Evolutionary conservation across 92 coral and sea anemone species (phyloP), one percentile per base, ranked within the genome.

Genomic region (Porites divaricata): DNA sequence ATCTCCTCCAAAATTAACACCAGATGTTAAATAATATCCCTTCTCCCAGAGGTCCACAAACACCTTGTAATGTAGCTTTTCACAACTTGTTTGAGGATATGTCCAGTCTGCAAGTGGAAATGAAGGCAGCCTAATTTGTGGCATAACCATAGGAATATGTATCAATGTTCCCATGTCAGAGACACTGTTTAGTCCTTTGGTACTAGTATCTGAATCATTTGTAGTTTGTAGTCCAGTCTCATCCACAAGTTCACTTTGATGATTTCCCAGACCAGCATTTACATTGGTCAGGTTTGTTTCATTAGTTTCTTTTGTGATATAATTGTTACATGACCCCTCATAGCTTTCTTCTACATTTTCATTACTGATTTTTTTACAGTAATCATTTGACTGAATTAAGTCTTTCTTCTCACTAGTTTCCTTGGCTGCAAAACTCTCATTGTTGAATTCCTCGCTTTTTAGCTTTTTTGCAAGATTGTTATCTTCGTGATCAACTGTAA

Each of bases 1-100:
- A 64, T 96, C 95, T 15, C 98, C 99, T 79, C 99, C 98, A 96
- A 94, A 96, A 75, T 96, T 96, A 51, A 86, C 76, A 26, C 95
- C 99, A 53, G 93, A 74, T 23, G 98, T 96, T 23, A 96, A 90
- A 66, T 87, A 95, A 81, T 90, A 95, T 8, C 97, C 98, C 64
- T 86, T 94, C 75, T 93, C 95, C 99, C 99, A 96, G 66, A 96
- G 82, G 77, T 96, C 94, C 67, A 54, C 28, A 75, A 89, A 96
- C 53, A 95, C 95, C 58, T 80, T 63, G 90, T 89, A 96, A 63
- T 63, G 89, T 15, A 89, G 79, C 77, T 67, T 70, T 84, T 96
- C 98, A 1, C 2, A 24, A 63, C 85, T 89, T 80, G 94, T 91
- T 58, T 87, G 83, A 21, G 97, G 99, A 64, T 87, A 91, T 6